Percentiles rank a stretch among this genome's conserved stretches.
Conservation (phyloP, 2,113 vertebrate genomes). For the Pseudorectes ferrugineus region DNA sequence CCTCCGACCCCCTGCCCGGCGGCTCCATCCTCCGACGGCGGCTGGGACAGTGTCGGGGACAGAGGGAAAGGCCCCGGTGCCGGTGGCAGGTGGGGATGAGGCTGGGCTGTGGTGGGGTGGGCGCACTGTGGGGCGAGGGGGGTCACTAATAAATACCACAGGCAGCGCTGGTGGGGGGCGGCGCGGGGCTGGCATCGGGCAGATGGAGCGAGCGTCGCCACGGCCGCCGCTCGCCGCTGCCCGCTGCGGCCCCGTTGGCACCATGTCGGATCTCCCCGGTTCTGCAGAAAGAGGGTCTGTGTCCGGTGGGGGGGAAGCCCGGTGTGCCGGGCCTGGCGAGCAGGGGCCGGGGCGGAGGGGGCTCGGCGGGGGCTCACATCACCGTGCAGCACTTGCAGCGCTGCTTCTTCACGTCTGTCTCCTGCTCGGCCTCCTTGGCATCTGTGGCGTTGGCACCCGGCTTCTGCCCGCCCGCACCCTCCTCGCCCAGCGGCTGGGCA, state of each 20-base stretch:
- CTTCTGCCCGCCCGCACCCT: constrained; percentile 57
- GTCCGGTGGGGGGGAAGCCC: neutral
- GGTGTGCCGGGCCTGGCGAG: neutral
- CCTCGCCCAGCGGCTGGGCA: constrained; percentile 10
- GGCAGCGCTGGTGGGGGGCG: neutral
- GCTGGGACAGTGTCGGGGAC: neutral
- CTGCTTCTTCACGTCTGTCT: constrained; percentile 84
- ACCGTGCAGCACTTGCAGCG: constrained; percentile 91
- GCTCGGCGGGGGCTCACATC: constrained; percentile 79
- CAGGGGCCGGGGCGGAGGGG: neutral
- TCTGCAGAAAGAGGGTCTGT: neutral
- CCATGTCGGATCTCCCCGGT: neutral
- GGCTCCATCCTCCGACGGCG: neutral
- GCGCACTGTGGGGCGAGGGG: neutral
- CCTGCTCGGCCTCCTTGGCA: constrained; percentile 60
- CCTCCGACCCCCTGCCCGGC: neutral
- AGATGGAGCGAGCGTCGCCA: neutral
- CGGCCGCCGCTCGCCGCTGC: neutral
- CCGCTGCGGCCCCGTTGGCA: neutral
- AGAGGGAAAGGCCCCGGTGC: neutral
- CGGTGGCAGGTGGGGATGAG: neutral
- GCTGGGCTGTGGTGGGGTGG: neutral
- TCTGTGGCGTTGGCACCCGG: constrained; percentile 35
- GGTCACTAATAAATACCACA: constrained; percentile 25
- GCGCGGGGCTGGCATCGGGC: neutral